Evolutionary conservation across 2,797 vertebrate genomes (phyloP), one percentile per base, ranked within the genome.

Genomic region (Acanthopagrus latus): DNA sequence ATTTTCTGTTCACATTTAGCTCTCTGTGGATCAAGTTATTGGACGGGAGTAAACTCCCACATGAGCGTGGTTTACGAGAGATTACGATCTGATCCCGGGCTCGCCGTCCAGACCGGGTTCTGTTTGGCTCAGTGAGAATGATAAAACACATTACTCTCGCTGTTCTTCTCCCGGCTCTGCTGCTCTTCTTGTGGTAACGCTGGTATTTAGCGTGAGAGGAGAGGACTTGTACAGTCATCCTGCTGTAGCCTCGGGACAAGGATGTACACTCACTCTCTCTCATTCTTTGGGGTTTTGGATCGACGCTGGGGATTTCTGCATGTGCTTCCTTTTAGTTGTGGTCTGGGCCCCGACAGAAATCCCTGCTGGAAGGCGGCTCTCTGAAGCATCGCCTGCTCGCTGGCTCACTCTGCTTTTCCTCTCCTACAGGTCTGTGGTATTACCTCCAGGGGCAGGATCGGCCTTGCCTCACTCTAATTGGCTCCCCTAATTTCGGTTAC

Each of bases 401-500:
- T 57, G 18, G 64, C 76, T 81, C 79, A 55, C 76, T 64, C 51
- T 16, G 1, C 25, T 59, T 74, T 54, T 64, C 69, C 69, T 57
- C 82, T 78, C 78, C 63, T 50, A 7, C 95, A 99, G 98, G 98
- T 89, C 96, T 99, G 87, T 99, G 98, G 98, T 96, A 98, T 86
- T 98, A 99, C 94, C 95, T 98, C 86, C 92, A 95, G 62, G 97
- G 96, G 73, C 97, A 96, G 33, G 91, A 94, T 20, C 94, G 94
- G 82, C 98, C 98, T 71, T 99, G 97, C 85, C 97, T 99, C 80
- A 99, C 98, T 74, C 94, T 99, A 78, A 98, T 99, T 73, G 98
- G 98, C 88, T 99, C 98, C 71, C 98, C 98, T 63, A 99, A 99
- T 93, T 99, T 99, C 1, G 98, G 98, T 3, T 98, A 99, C 93